phyloP scores from a whole-genome alignment of 1,140 invertebrate genomes.

The Papilio xuthus region DNA sequence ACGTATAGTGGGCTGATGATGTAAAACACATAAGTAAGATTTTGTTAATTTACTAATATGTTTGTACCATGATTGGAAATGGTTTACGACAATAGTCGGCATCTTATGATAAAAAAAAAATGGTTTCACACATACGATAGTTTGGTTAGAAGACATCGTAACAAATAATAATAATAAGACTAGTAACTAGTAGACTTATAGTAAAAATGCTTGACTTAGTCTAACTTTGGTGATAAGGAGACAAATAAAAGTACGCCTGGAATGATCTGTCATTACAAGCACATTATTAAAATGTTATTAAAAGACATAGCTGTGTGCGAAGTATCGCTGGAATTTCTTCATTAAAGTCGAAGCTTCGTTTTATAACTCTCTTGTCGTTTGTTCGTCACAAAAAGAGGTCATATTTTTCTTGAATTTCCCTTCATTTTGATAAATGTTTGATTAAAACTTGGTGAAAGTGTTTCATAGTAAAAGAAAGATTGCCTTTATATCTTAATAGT shows the following conservation, averaged over 20 bases:
- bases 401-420: neutral
- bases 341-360: neutral
- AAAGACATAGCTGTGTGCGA: neutral
- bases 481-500: neutral
- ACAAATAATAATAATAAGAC: too few relatives aligned
- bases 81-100: too few relatives aligned
- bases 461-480: too few relatives aligned
- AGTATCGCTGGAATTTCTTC: conserved; percentile 1
- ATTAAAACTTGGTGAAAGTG: neutral
- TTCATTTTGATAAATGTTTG: neutral
- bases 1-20: too few relatives aligned
- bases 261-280: neutral
- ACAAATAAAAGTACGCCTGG: neutral
- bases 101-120: too few relatives aligned
- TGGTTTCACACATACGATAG: too few relatives aligned
- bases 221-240: neutral
- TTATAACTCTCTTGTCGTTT: neutral
- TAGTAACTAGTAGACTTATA: too few relatives aligned
- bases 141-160: too few relatives aligned
- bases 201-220: too few relatives aligned
- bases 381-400: neutral
- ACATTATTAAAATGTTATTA: conserved; percentile 9
- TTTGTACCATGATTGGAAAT: too few relatives aligned
- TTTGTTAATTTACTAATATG: too few relatives aligned
- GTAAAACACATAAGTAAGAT: too few relatives aligned